Base-by-base conservation (phyloP, 2,888 invertebrate species). In the Ophion ventricosus region DNA sequence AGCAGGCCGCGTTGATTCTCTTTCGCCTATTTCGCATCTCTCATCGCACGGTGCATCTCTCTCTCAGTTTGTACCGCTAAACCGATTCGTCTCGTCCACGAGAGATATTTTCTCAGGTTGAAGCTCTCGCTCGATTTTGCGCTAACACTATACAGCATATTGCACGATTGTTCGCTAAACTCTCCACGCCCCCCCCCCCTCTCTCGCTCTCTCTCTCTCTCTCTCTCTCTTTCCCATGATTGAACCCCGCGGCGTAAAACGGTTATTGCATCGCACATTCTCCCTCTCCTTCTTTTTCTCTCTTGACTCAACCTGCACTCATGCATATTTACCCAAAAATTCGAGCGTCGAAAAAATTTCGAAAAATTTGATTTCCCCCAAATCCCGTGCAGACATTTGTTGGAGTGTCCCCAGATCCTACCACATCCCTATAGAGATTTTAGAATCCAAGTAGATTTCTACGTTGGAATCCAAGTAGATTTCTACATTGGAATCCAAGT, bases 31-130 rank as follows among this genome's bases (percentile, higher is more conserved):
- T 57, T 79, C 63, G 43, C 43, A 79, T 80, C 80, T 73, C 66
- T 56, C 64, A 63, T 63, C 57, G 4, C 54, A n/a, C 57, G 35
- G 56, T 66, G 25, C 35, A 66, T 29, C 23, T 20, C 23, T 26
- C 29, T 20, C 26, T 23, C 43, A 8, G 43, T 64, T 67, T 74
- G 57, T 78, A 81, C 69, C 77, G 74, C 73, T 74, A 74, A 78
- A 84, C 74, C 80, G 77, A 84, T 84, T 84, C 77, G 84, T 84
- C 74, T 84, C 84, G 80, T 78, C 29, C 73, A n/a, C 74, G 73
- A 77, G 80, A 56, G 56, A 35, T 64, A 81, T 77, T 81, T 20
- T 73, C 66, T 77, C 40, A 43, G 26, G 63, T 73, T 74, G 63
- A 67, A 61, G 61, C 66, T 54, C 61, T 73, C 73, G 61, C 17